Evolutionary conservation across 2,797 vertebrate species (phyloP).

Genomic region (Poeciliopsis infans): DNA sequence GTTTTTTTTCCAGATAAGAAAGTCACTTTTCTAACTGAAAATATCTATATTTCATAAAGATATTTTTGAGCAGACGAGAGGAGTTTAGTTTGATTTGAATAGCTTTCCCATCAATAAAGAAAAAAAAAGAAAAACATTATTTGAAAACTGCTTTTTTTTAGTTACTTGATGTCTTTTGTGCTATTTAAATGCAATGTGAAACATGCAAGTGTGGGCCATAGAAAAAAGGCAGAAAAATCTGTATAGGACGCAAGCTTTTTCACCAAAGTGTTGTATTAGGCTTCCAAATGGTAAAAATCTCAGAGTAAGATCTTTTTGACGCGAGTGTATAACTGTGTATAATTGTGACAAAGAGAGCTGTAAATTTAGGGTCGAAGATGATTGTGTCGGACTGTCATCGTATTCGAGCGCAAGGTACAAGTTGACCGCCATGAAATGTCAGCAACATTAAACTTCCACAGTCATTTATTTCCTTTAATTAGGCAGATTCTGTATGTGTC

Average conservation of each 20-base stretch:
- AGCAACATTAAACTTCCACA: conserved; percentile 7
- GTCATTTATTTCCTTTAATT: conserved; percentile 67
- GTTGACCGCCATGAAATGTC: conserved; percentile 10
- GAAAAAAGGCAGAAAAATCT: not conserved
- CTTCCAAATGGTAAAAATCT: not conserved
- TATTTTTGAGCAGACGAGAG: not conserved
- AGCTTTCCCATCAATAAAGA: not conserved
- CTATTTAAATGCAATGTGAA: not conserved
- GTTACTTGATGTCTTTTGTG: not conserved
- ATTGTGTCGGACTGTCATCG: not conserved
- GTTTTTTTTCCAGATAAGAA: not conserved
- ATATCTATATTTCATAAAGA: not conserved
- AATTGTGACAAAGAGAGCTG: not conserved
- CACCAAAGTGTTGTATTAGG: not conserved
- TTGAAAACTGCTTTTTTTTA: not conserved
- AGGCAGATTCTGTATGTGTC: conserved; percentile 54
- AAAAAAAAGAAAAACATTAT: not conserved
- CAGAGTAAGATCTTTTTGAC: not conserved
- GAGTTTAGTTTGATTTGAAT: not conserved
- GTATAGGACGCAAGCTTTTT: not conserved
- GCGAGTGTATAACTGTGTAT: not conserved
- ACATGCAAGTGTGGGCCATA: not conserved
- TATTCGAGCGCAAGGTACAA: not conserved
- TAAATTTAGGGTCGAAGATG: not conserved
- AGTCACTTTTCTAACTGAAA: not conserved